phyloP scores from a whole-genome alignment of 2,113 vertebrate genomes.

The Eretmochelys imbricata region DNA sequence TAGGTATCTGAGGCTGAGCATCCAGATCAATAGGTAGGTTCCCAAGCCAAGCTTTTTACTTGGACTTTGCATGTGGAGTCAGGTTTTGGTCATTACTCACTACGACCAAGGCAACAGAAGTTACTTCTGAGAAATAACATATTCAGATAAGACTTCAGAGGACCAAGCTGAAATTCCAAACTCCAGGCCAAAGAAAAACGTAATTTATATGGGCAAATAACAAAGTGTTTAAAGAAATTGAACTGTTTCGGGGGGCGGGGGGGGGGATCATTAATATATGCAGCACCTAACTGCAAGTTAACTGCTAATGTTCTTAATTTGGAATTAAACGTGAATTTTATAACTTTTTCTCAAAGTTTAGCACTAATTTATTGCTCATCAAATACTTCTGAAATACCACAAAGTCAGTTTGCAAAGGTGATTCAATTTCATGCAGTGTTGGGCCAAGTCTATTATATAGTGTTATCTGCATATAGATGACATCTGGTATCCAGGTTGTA shows the following conservation, averaged over 20 bases:
- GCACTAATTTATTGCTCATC: conserved; percentile 31
- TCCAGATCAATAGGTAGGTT: background rate
- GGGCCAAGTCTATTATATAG: conserved; percentile 2
- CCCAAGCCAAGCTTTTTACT: background rate
- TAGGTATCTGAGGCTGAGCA: background rate
- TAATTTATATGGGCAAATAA: conserved; percentile 42
- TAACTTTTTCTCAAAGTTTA: conserved; percentile 45
- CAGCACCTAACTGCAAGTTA: conserved; percentile 26
- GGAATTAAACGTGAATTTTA: conserved; percentile 52
- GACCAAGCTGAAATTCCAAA: background rate
- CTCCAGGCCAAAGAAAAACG: background rate
- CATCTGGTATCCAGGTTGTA: background rate
- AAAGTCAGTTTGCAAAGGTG: background rate
- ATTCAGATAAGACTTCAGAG: conserved; percentile 17
- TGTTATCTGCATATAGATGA: conserved; percentile 15
- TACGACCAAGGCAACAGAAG: background rate
- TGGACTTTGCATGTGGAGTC: background rate
- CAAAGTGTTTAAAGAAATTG: background rate
- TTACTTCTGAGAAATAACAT: background rate
- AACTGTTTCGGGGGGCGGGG: background rate
- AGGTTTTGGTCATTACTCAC: background rate
- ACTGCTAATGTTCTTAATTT: conserved; percentile 34
- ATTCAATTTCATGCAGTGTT: conserved; percentile 35
- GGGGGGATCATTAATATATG: background rate
- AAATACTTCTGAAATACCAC: conserved; percentile 7